Evolutionary conservation across 2,888 invertebrate genomes (phyloP), one percentile per base, ranked within the genome.

Genomic region (Ornithoptera priamus): DNA sequence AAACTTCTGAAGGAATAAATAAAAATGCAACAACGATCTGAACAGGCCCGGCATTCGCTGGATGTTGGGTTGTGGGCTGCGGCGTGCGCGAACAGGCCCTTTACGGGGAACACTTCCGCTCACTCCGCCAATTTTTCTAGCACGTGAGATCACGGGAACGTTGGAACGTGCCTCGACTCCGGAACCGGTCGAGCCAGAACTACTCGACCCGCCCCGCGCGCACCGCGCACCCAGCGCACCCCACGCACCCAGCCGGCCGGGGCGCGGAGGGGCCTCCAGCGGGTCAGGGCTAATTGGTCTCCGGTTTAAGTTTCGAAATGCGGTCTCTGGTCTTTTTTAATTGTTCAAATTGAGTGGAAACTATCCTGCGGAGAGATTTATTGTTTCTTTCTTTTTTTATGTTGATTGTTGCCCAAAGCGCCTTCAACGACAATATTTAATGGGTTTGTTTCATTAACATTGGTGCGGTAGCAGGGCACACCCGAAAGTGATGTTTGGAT

Each of bases 91-190:
- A 72, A 70, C 71, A 36, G 69, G 73, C 78, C 79, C 81, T 77
- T 78, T 74, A 70, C 75, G 75, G 73, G 70, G 75, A 78, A 80
- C 81, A 80, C 81, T 80, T 81, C 82, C 81, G 81, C 77, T 77
- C 77, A 75, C 76, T 76, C 80, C 80, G 79, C 80, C 85, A 84
- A 83, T 85, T 85, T 80, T 75, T 79, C 74, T 75, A 80, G 83
- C 82, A 84, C 86, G 85, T 85, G 84, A 81, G 83, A 80, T 81
- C 83, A 81, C 74, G 77, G 76, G 78, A 81, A 81, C 79, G 79
- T 74, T 71, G 71, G 72, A 74, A 85, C 86, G 86, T 86, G 86
- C 84, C 77, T 71, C 67, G 85, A 76, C 75, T 85, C 64, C 75
- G 65, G 77, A 81, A 75, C 78, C 73, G 70, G 68, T 67, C 64